phyloP scores from a whole-genome alignment of 2,113 vertebrate species.

The Muscicapa adusta region DNA sequence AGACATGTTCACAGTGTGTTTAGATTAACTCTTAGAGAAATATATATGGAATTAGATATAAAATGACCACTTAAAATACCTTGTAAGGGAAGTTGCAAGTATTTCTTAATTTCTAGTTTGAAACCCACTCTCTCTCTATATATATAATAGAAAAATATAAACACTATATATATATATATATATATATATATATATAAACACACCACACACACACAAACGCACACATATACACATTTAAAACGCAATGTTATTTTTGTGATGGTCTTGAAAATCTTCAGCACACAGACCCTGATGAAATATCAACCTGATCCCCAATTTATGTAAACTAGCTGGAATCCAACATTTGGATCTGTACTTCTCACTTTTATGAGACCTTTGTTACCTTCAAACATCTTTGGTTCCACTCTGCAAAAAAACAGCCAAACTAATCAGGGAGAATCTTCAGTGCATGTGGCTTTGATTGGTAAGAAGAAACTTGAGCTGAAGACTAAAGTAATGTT shows the following conservation, averaged over 20 bases:
- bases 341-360: background rate
- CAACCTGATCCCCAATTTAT: background rate
- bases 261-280: background rate
- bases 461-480: background rate
- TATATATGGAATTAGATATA: background rate
- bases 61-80: background rate
- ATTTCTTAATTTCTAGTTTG: background rate
- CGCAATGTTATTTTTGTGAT: background rate
- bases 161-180: too few relatives aligned
- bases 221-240: background rate
- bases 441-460: background rate
- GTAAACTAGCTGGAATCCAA: background rate
- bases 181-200: too few relatives aligned
- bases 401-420: accelerated
- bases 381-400: background rate
- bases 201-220: accelerated
- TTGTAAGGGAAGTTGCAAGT: background rate
- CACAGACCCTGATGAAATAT: background rate
- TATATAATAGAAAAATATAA: too few relatives aligned
- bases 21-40: background rate
- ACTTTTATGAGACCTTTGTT: background rate
- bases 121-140: background rate
- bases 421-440: background rate
- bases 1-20: background rate
- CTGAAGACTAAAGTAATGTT: background rate